Evolutionary conservation across 2,113 vertebrate genomes (phyloP), one percentile per base, ranked within the genome.

Genomic region (Ceyx melanurus): DNA sequence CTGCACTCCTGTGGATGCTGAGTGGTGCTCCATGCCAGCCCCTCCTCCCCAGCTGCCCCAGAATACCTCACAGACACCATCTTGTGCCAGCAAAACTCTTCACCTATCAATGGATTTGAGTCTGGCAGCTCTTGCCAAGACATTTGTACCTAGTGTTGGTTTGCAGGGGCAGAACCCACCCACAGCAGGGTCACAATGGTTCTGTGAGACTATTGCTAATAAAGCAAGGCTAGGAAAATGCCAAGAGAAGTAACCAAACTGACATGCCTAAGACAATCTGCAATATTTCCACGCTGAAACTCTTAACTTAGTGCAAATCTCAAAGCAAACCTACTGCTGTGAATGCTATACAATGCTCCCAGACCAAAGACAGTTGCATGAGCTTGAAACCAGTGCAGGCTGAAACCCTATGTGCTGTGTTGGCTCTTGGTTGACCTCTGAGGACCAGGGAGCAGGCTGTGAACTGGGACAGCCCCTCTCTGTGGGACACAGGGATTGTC

Each of bases 181-280:
- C 3, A 28, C 33, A 37, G 0, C 8, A 23, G 21, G 18, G 48
- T 42, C 56, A 73, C 0, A 2, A 45, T 17, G 58, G 2, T 82
- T 86, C 40, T 40, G 56, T 43, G 37, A 57, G 37, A 60, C 35
- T 33, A 6, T 5, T 58, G 53, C 74, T 71, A 42, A 74, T 37
- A 86, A 53, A 82, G 33, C 26, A 89, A 62, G 15, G 35, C 56
- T 40, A 45, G 64, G 67, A 60, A 92, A 73, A 80, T 58, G 37
- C 17, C 35, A 66, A 58, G 72, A 35, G 25, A 66, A 77, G 50
- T 45, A 71, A 83, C 33, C 4, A 2, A 75, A 79, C 46, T 21
- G 21, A 42, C 54, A 61, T 48, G 6, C 28, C 5, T 61, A 62
- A 54, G 33, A 19, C 31, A 82, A 50, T 43, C 33, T 80, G 37